phyloP scores from a whole-genome alignment of 2,113 vertebrate species.

The Elaphurus davidianus region DNA sequence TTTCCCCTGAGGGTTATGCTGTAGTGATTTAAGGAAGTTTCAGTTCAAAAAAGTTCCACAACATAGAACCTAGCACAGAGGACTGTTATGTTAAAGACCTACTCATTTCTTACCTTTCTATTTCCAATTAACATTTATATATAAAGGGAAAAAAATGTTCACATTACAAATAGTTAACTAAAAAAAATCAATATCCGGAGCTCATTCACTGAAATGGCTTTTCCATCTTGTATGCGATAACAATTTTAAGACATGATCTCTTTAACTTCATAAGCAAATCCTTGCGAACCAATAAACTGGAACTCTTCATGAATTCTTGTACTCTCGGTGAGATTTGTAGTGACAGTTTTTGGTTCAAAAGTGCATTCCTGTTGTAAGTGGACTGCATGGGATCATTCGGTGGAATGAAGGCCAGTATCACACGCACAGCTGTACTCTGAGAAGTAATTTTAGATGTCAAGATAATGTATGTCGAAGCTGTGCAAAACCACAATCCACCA shows the following conservation, averaged over 20 bases:
- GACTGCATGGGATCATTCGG: neutral
- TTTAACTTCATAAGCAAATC: neutral
- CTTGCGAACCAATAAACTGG: neutral
- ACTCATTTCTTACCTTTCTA: neutral
- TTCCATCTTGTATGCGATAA: neutral
- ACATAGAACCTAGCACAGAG: neutral
- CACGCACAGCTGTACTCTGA: slow-evolving; percentile 43
- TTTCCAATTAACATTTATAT: neutral
- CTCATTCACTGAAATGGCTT: neutral
- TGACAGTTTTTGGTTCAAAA: slow-evolving; percentile 67
- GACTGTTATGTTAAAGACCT: neutral
- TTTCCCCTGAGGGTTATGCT: neutral
- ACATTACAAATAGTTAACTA: neutral
- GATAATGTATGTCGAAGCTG: slow-evolving; percentile 42
- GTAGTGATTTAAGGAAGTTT: neutral
- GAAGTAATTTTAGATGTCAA: slow-evolving; percentile 52
- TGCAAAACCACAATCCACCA: slow-evolving; percentile 56
- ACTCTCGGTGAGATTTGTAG: slow-evolving; percentile 34
- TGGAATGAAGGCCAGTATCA: neutral
- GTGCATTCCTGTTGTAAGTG: slow-evolving; percentile 46
- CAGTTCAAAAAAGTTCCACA: neutral
- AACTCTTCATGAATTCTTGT: slow-evolving; percentile 23
- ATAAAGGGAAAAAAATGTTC: neutral
- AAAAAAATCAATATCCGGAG: neutral
- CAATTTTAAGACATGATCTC: slow-evolving; percentile 13